Conservation (phyloP, 2,797 vertebrate genomes). For the Lacerta bilineata region DNA sequence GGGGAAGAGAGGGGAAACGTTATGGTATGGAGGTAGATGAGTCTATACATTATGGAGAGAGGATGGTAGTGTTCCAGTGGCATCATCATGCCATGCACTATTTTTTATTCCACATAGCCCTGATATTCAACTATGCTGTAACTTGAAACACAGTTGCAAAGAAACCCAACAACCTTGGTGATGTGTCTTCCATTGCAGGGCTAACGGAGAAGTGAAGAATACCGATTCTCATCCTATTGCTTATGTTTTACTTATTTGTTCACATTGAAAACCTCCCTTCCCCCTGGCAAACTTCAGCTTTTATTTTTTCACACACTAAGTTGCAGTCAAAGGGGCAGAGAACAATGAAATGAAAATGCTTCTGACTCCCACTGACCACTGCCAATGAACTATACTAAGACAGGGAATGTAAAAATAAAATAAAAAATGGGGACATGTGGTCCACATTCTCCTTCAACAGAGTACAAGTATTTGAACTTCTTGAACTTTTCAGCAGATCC, state of each 20-base stretch:
- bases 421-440: neutral
- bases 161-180: neutral
- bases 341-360: neutral
- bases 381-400: neutral
- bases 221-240: neutral
- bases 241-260: too few species aligned
- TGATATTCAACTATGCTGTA: neutral
- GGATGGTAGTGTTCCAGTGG: neutral
- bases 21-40: neutral
- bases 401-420: neutral
- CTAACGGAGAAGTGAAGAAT: conserved; percentile 31
- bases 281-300: neutral
- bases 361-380: neutral
- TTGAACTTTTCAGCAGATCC: neutral
- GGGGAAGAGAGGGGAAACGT: neutral
- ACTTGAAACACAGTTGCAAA: too few species aligned
- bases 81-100: neutral
- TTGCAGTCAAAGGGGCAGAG: neutral
- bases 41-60: neutral
- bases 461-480: neutral
- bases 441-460: neutral
- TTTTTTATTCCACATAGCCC: neutral
- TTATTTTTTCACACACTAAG: neutral
- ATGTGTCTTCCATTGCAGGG: neutral
- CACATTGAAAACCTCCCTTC: too few species aligned